Evolutionary conservation across 2,888 invertebrate species (phyloP), one percentile per base, ranked within the genome.

Genomic region (Mesorhabditis spiculigera): DNA sequence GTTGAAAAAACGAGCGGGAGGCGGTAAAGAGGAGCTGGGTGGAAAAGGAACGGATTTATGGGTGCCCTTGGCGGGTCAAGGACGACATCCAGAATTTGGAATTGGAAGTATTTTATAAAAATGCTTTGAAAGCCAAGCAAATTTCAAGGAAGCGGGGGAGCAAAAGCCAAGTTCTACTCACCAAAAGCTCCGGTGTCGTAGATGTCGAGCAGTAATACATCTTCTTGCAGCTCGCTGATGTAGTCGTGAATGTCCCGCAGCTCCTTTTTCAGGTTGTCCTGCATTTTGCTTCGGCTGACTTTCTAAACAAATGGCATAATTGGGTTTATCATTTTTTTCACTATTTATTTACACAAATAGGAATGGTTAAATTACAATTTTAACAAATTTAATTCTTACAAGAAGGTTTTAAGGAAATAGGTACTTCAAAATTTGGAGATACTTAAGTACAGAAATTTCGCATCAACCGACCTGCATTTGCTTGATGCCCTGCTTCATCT

Each of bases 201-300:
- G 68, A 84, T 77, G 58, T 81, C 79, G 67, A 84, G 71, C 6
- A 77, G 75, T 43, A 79, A 80, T 63, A 84, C 71, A 70, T 84
- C 83, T 41, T 79, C 76, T 50, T 82, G 82, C 77, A 83, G 77
- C 61, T 84, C 81, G 64, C 75, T 75, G 61, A 84, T 82, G 44
- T 71, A 71, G 28, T 84, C 82, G 68, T 75, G 75, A 8, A 82
- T 67, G 63, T 83, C 82, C 3, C 77, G 73, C 45, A 81, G 66
- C 68, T 81, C 78, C 43, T 67, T 69, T 61, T 80, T 80, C 42
- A 78, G 45, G 16, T 67, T 70, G 45, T 80, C 79, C 4, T 78
- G 77, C 44, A 75, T 77, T 65, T 73, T 74, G 43, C 76, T 78
- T 16, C 70, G 69, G n/a, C 76, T 77, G 16, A 73, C 71, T 68